Conservation (phyloP, 2,113 vertebrate species). For the Carassius gibelio region DNA sequence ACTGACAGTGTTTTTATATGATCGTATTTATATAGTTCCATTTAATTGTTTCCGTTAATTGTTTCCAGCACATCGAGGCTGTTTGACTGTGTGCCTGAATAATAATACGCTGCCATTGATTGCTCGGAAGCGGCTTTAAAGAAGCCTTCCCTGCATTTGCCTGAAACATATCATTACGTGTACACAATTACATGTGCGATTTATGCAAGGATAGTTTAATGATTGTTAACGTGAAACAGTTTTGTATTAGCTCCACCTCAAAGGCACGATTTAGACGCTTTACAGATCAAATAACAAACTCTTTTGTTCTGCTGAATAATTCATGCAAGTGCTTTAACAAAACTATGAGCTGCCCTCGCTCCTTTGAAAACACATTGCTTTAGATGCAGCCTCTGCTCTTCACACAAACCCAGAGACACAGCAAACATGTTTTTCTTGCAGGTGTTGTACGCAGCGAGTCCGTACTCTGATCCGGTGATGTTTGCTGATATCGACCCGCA, state of each 20-base stretch:
- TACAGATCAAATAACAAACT: not conserved
- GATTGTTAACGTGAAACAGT: not conserved
- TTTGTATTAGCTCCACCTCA: not conserved
- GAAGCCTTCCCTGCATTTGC: not conserved
- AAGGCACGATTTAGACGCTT: conserved; percentile 34
- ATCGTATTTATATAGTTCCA: conserved; percentile 4
- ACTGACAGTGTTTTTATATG: conserved; percentile 6
- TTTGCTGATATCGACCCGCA: conserved; percentile 94
- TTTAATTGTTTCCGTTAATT: conserved; percentile 23
- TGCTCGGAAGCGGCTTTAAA: not conserved
- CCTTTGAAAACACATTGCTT: not conserved
- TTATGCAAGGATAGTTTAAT: not conserved
- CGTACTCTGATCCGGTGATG: conserved; percentile 94
- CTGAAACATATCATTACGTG: not conserved
- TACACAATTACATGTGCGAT: not conserved
- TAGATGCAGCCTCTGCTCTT: too few species aligned
- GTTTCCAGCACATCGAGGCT: not conserved
- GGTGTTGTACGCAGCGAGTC: conserved; percentile 98
- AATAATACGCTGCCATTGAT: conserved; percentile 1
- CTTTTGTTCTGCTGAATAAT: not conserved
- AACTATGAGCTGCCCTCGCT: too few species aligned
- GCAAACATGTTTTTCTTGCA: conserved; percentile 60
- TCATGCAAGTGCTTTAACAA: not conserved
- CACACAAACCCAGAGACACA: not conserved
- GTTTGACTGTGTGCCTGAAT: conserved; percentile 4